These are phyloP conservation scores for Lasioglossum malachurum DNA, from an alignment of 2,888 invertebrate genomes.

Conservation along the genomic window DNA sequence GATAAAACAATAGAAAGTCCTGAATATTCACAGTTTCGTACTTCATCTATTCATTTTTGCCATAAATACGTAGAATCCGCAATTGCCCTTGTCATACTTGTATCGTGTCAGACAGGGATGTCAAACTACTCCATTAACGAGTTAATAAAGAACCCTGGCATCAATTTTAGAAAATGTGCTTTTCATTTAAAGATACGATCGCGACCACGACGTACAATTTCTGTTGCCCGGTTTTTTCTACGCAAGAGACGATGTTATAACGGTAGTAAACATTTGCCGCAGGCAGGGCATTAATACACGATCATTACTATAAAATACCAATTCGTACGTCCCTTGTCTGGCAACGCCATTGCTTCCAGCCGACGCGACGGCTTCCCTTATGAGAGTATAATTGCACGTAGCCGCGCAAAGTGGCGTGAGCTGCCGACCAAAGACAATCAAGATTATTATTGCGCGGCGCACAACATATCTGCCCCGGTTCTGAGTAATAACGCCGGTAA, in stretches of 20 bases:
- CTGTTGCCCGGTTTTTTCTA: neutral
- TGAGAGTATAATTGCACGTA: slow-evolving; percentile 72
- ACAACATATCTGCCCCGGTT: slow-evolving; percentile 57
- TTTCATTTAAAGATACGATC: neutral
- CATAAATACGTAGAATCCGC: too few relatives aligned
- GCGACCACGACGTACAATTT: neutral
- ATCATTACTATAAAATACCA: slow-evolving; percentile 60
- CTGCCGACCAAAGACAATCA: slow-evolving; percentile 72
- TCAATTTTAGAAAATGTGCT: neutral
- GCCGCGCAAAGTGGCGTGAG: slow-evolving; percentile 74
- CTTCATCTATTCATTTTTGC: too few relatives aligned
- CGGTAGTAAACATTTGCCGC: slow-evolving; percentile 54
- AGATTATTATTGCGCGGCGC: slow-evolving; percentile 73
- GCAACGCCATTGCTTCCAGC: slow-evolving; percentile 27
- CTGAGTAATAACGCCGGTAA: slow-evolving; percentile 70
- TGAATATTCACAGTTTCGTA: too few relatives aligned
- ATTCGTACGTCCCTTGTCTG: slow-evolving; percentile 56
- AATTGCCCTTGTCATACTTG: too few relatives aligned
- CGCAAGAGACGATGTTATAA: slow-evolving; percentile 33
- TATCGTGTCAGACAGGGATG: neutral
- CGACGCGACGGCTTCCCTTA: slow-evolving; percentile 45
- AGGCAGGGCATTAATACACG: slow-evolving; percentile 39
- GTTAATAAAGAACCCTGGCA: neutral
- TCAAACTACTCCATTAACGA: neutral
- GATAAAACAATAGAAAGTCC: too few relatives aligned